These are phyloP conservation scores for Lacerta agilis DNA, from an alignment of 2,797 vertebrate genomes.

Conservation along the genomic window DNA sequence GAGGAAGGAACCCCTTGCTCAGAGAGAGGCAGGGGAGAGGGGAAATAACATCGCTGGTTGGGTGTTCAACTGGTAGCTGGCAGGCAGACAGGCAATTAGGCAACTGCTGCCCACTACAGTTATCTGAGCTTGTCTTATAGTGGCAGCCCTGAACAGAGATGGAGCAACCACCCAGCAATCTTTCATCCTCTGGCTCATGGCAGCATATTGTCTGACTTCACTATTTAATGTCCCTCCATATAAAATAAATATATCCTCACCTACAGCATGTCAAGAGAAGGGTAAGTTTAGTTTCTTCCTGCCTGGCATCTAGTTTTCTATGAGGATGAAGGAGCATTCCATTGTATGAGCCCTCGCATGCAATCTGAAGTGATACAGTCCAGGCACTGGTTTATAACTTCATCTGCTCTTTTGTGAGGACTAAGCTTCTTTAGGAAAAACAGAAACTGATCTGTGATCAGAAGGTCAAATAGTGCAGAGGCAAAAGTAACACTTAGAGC, in stretches of 20 bases:
- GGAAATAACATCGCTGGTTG: too few relatives aligned
- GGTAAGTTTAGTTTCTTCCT: background rate
- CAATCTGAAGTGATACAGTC: background rate
- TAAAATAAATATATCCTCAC: background rate
- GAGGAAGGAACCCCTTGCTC: too few relatives aligned
- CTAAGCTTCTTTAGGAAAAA: background rate
- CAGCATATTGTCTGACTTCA: background rate
- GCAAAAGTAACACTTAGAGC: background rate
- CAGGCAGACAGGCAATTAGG: too few relatives aligned
- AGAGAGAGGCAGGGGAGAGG: too few relatives aligned
- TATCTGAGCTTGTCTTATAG: too few relatives aligned
- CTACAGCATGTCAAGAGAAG: background rate
- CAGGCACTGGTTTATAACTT: background rate
- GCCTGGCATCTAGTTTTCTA: background rate
- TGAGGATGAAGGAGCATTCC: background rate
- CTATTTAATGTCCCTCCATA: background rate
- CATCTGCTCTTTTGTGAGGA: background rate
- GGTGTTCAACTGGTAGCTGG: too few relatives aligned
- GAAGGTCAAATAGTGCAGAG: conserved; percentile 23
- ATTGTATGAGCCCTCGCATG: background rate
- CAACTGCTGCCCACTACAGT: too few relatives aligned
- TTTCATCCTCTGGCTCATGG: background rate
- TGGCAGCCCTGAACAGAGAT: background rate
- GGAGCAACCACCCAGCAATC: background rate
- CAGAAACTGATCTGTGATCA: background rate